Base-by-base conservation (phyloP, 2,888 invertebrate species). In the Petrophora chlorosata region DNA sequence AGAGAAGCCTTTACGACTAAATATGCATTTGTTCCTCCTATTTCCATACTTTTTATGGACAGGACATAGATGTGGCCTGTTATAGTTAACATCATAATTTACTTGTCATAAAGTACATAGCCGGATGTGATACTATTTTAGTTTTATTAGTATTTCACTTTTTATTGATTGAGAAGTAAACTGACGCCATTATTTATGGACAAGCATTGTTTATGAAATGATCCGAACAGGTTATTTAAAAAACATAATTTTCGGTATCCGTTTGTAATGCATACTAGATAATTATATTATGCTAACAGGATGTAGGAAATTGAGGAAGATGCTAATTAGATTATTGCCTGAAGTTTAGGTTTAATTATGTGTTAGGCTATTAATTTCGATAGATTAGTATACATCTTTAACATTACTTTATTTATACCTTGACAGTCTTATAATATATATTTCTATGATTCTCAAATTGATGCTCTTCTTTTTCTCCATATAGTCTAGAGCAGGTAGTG, bases 161-260 rank as follows among this genome's bases (percentile, higher is more conserved):
- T n/a, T n/a, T n/a, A 79, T 77, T 72, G 77, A 79, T 80, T 79
- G 65, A 70, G 71, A 73, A 59, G 65, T 78, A 72, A 75, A 77
- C 71, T 66, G 52, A 61, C 65, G 51, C 36, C 56, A 52, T 65
- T 58, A 70, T 71, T 68, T 63, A 69, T 57, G 56, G 62, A 49
- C 51, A 55, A 52, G 45, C 51, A 54, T 62, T 70, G 70, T 74
- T 73, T 73, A 75, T 50, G 43, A 53, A 59, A 59, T 56, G 33
- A 62, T 61, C 64, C 29, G 22, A 61, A 58, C 53, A 41, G 43
- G 60, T 63, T 58, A 49, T 51, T 50, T 39, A 33, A 43, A 49
- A 28, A 38, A 42, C 33, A 58, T 8, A 33, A 59, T 62, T 56
- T 60, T 40, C 39, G 52, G 30, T 40, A 43, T 34, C 26, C 50